A percentile compares a stretch with the other conserved stretches of the same genome.
phyloP scores from a whole-genome alignment of 2,113 vertebrate genomes.

The Pteronura brasiliensis region DNA sequence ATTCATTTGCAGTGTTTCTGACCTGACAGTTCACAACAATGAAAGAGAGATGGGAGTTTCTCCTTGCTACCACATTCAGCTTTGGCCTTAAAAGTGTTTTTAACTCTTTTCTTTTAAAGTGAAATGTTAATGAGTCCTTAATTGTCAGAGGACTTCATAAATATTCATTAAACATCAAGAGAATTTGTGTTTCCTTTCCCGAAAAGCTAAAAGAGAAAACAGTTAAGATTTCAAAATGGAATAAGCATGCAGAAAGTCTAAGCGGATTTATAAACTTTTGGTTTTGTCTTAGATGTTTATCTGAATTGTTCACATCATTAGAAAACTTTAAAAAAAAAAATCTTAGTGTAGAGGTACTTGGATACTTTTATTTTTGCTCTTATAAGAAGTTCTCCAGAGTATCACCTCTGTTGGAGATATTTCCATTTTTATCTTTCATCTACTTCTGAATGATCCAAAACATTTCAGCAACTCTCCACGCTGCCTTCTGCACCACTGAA shows the following conservation, averaged over 20 bases:
- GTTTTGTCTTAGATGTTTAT: neutral
- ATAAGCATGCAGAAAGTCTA: neutral
- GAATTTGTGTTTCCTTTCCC: neutral
- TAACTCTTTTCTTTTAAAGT: slow-evolving; percentile 52
- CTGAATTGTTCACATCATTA: neutral
- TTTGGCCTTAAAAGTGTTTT: slow-evolving; percentile 52
- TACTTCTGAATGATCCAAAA: slow-evolving; percentile 10
- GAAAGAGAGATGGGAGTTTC: slow-evolving; percentile 27
- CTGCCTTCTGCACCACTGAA: slow-evolving; percentile 37
- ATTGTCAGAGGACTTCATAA: slow-evolving; percentile 65
- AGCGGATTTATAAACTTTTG: neutral
- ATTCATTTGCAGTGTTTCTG: neutral
- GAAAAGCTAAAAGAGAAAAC: slow-evolving; percentile 44
- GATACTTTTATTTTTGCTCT: neutral
- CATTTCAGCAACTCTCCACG: slow-evolving; percentile 10
- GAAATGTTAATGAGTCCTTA: slow-evolving; percentile 72
- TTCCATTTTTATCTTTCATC: neutral
- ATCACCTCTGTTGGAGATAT: neutral
- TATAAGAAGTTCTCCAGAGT: neutral
- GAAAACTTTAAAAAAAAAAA: neutral
- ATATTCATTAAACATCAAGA: slow-evolving; percentile 66
- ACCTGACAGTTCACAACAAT: neutral
- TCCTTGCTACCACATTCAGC: neutral
- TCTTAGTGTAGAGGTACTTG: neutral
- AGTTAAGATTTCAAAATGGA: neutral